Conservation (phyloP, 1,140 invertebrate genomes). For the Stegodyphus dumicola region DNA sequence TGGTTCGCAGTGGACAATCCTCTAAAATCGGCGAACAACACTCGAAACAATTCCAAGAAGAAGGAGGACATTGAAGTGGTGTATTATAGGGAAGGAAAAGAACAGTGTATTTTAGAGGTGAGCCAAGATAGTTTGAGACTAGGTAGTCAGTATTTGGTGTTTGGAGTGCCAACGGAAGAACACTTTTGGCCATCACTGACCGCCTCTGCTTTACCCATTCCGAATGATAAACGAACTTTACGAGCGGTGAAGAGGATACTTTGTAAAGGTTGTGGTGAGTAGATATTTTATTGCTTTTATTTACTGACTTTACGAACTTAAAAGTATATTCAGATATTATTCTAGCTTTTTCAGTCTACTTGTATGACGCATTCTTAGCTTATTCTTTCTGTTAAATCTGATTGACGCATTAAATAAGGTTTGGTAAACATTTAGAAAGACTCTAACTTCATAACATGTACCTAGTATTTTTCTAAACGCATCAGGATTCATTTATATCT, state of each 20-base stretch:
- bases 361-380: no score
- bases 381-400: no score
- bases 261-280: constrained; percentile 55
- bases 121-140: constrained; percentile 49
- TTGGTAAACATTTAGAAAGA: no score
- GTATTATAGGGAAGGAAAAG: constrained; percentile 30
- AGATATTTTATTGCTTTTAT: background rate
- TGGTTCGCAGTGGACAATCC: constrained; percentile 41
- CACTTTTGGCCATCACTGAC: constrained; percentile 23
- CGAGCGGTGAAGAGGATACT: constrained; percentile 42
- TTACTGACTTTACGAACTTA: no score
- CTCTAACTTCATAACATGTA: no score
- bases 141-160: constrained; percentile 46
- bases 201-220: constrained; percentile 56
- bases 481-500: no score
- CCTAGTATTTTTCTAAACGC: no score
- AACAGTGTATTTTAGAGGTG: constrained; percentile 40
- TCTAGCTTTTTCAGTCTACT: no score
- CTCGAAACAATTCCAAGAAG: background rate
- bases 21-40: constrained; percentile 5
- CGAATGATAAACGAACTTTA: constrained; percentile 57
- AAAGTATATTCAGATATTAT: no score
- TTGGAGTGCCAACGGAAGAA: constrained; percentile 11
- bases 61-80: constrained; percentile 46
- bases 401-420: no score